Evolutionary conservation across 2,888 invertebrate species (phyloP).

Genomic region (Nephrotoma appendiculata): DNA sequence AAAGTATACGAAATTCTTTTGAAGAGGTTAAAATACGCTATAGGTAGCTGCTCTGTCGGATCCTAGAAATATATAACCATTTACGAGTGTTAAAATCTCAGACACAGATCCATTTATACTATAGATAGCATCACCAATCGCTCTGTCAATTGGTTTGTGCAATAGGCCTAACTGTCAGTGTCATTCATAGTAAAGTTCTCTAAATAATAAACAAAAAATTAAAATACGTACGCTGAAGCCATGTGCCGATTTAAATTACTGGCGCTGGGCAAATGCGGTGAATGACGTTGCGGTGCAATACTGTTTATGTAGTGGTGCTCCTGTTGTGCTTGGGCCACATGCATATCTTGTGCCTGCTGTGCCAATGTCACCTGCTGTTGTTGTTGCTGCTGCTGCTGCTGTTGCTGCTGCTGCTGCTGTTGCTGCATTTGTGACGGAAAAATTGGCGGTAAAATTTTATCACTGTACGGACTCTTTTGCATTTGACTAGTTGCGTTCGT

Average conservation of each 20-base stretch:
- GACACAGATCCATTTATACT: no score
- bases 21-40: no score
- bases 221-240: conserved; percentile 34
- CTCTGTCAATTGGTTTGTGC: no score
- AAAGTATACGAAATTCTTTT: no score
- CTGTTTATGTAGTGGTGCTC: conserved; percentile 17
- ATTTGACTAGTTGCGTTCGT: conserved; percentile 13
- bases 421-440: conserved; percentile 28
- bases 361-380: background rate
- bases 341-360: background rate
- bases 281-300: conserved; percentile 29
- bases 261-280: conserved; percentile 37
- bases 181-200: no score
- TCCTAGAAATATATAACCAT: no score
- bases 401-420: background rate
- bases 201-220: background rate
- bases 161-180: no score
- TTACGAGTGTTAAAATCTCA: no score
- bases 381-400: background rate
- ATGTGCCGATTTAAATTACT: conserved; percentile 37
- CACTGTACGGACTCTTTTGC: conserved; percentile 1
- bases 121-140: no score
- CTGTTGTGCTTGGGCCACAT: conserved; percentile 10
- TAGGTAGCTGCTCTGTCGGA: no score
- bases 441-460: conserved; percentile 17